Base-by-base conservation (phyloP, 2,888 invertebrate species). In the Ellobium chinense region DNA sequence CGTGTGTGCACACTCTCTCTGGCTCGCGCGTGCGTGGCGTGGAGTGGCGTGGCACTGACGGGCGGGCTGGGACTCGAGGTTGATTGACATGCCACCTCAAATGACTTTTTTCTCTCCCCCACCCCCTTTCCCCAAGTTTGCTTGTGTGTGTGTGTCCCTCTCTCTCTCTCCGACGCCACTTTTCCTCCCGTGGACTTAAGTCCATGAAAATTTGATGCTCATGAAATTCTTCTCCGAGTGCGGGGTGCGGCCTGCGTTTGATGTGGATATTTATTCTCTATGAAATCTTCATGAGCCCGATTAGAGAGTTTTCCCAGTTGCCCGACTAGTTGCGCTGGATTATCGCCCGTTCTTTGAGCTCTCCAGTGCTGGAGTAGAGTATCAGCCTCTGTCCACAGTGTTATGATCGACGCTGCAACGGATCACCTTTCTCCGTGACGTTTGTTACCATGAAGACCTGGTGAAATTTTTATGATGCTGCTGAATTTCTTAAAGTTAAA, bases 191-290 rank as follows among this genome's bases (percentile, higher is more conserved):
- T 3, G 66, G 46, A 36, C 70, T 34, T n/a, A 7, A 72, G 31
- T 54, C 74, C 75, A 80, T 80, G 80, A 80, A 80, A 80, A 68
- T 80, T 80, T 80, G 69, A 80, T 80, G 80, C 24, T 18, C 73
- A 39, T 80, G 75, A 80, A 80, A 80, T 68, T 65, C 66, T 58
- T 29, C 21, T 29, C 66, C 29, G 29, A 36, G 63, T 66, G 18
- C 37, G 54, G 21, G 58, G 1, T 18, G 14, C 62, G 76, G 39
- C 21, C 36, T 9, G 18, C 27, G 34, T 66, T 65, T 66, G 58
- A 66, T 74, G 66, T 65, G 36, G 63, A 74, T 80, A 74, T 80
- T 80, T 80, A 80, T 74, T 80, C 31, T 24, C 12, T 39, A 75
- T 80, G 66, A 80, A 80, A 80, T 39, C 80, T 80, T 80, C 58